phyloP scores from a whole-genome alignment of 2,888 invertebrate genomes.

The Anagyrus pseudococci region DNA sequence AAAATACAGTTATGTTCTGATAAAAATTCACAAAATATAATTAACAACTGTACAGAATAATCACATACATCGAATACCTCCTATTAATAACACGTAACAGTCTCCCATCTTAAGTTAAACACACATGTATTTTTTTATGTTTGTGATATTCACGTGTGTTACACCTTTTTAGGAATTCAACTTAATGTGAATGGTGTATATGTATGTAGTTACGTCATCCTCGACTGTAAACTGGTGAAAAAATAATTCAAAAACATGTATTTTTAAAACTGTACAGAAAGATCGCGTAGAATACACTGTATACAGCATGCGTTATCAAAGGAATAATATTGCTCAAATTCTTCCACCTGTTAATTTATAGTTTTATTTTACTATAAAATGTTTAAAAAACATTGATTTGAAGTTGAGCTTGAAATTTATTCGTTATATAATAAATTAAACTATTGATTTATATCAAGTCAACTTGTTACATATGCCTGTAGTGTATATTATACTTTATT shows the following conservation, averaged over 20 bases:
- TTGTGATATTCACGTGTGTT: conserved; percentile 30
- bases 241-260: conserved; percentile 46
- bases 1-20: conserved; percentile 31
- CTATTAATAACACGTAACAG: conserved; percentile 19
- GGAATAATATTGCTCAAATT: conserved; percentile 41
- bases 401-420: conserved; percentile 22
- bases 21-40: conserved; percentile 8
- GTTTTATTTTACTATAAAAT: conserved; percentile 17
- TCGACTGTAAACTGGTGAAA: conserved; percentile 12
- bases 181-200: conserved; percentile 18
- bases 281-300: conserved; percentile 48
- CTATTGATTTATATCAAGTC: conserved; percentile 21
- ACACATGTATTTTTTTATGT: conserved; percentile 29
- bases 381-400: conserved; percentile 12
- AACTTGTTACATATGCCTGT: conserved; percentile 8
- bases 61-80: conserved; percentile 17
- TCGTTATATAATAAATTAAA: conserved; percentile 24
- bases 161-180: conserved; percentile 20
- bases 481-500: conserved; percentile 12
- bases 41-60: conserved; percentile 20
- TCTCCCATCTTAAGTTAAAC: conserved; percentile 16
- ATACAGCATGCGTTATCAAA: conserved; percentile 38
- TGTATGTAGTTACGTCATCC: conserved; percentile 23
- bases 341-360: conserved; percentile 39
- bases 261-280: conserved; percentile 55